A percentile compares a stretch with the other conserved stretches of the same genome.
Conservation (phyloP, 2,888 invertebrate genomes). For the Cephus pygmeus region DNA sequence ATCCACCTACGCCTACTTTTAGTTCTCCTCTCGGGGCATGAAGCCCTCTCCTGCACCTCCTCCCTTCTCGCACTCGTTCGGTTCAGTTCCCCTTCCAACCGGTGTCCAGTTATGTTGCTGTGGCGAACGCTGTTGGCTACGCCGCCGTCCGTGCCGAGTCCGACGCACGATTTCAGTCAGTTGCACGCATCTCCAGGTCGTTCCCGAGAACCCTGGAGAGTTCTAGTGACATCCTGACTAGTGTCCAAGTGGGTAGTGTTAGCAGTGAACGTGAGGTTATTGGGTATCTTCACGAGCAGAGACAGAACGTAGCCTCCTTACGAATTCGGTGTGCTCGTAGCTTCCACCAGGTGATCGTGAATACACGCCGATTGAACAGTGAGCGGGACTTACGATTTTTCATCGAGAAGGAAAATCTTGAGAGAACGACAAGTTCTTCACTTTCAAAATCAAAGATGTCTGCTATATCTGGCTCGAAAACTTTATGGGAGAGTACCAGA, state of each 20-base stretch:
- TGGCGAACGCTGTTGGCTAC: constrained; percentile 46
- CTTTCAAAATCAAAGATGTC: neutral
- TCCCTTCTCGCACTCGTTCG: constrained; percentile 30
- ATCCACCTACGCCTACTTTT: constrained; percentile 30
- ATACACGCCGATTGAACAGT: neutral
- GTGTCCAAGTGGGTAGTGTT: constrained; percentile 3
- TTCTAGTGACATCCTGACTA: constrained; percentile 18
- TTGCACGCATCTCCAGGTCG: constrained; percentile 3
- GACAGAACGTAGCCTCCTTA: neutral
- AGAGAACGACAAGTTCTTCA: neutral
- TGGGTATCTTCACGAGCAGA: neutral
- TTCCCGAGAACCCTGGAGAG: neutral
- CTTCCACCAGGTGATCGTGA: constrained; percentile 4
- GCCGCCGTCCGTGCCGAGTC: constrained; percentile 30
- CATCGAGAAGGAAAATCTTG: neutral
- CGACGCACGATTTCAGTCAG: neutral
- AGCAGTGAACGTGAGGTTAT: constrained; percentile 7
- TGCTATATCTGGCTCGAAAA: neutral
- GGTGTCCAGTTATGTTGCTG: constrained; percentile 64
- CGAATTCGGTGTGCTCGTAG: neutral
- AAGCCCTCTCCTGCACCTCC: constrained; percentile 15
- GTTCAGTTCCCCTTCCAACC: constrained; percentile 64
- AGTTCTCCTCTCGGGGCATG: constrained; percentile 10
- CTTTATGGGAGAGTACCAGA: neutral
- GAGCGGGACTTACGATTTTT: neutral